Evolutionary conservation across 2,888 invertebrate genomes (phyloP).

Genomic region (Parascotia fuliginaria): DNA sequence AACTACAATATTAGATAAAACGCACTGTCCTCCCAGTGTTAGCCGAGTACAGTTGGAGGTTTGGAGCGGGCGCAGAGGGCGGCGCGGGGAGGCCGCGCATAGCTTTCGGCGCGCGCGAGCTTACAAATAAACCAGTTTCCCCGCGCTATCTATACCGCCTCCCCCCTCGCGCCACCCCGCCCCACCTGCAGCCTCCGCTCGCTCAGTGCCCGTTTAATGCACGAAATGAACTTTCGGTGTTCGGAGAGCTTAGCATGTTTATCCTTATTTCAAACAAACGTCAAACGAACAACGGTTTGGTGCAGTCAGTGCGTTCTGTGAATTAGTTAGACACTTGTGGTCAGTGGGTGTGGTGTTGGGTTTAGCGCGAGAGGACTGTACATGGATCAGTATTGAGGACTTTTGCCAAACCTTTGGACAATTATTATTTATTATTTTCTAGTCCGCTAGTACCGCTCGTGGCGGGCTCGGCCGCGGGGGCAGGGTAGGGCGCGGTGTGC

Average conservation of each 20-base stretch:
- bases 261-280: constrained; percentile 7
- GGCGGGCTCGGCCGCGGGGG: constrained; percentile 30
- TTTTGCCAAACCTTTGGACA: constrained; percentile 25
- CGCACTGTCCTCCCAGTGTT: not conserved
- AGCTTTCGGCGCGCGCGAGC: constrained; percentile 63
- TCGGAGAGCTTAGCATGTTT: constrained; percentile 11
- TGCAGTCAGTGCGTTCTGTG: not conserved
- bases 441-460: constrained; percentile 52
- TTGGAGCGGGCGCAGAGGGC: not conserved
- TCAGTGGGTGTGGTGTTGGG: not conserved
- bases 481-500: constrained; percentile 27
- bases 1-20: too few species aligned
- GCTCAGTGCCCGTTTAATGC: constrained; percentile 54
- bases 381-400: constrained; percentile 21
- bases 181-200: constrained; percentile 47
- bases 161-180: constrained; percentile 19
- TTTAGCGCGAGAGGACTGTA: not conserved
- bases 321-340: not conserved
- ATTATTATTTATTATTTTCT: constrained; percentile 44
- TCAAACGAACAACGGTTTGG: not conserved
- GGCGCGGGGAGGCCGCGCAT: constrained; percentile 25
- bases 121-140: constrained; percentile 75
- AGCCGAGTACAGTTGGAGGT: constrained; percentile 3
- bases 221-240: constrained; percentile 57
- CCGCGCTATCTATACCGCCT: constrained; percentile 27